phyloP scores from a whole-genome alignment of 2,888 invertebrate genomes.

The Phorcus lineatus region DNA sequence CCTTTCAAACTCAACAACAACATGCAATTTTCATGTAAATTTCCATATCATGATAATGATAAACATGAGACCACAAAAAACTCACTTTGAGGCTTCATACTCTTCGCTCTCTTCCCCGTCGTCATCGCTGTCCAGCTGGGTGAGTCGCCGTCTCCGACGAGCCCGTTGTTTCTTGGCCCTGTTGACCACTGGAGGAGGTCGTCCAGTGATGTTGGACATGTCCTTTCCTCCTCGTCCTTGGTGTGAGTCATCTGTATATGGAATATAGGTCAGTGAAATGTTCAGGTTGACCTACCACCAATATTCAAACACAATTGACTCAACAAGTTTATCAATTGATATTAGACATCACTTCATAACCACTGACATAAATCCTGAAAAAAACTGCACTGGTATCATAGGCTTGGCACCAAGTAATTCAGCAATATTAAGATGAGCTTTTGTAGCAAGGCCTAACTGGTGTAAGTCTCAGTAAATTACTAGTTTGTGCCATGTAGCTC shows the following conservation, averaged over 20 bases:
- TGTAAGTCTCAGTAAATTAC: no score
- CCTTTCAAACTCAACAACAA: no score
- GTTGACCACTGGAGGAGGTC: conserved; percentile 81
- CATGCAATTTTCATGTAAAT: no score
- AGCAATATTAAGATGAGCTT: no score
- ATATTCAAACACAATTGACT: no score
- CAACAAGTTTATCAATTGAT: no score
- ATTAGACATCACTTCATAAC: no score
- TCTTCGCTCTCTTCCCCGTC: conserved; percentile 88
- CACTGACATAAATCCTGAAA: no score
- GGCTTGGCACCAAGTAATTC: no score
- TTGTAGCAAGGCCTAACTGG: no score
- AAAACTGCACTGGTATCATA: no score
- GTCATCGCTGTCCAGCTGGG: conserved; percentile 78
- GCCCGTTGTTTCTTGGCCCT: conserved; percentile 65
- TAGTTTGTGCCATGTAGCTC: no score
- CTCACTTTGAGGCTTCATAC: conserved; percentile 88
- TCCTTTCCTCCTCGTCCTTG: conserved; percentile 92
- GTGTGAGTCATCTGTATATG: neutral
- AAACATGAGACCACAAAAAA: neutral
- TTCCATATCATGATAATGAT: neutral
- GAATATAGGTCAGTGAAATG: neutral
- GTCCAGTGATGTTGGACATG: conserved; percentile 86
- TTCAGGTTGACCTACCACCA: neutral
- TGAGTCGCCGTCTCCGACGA: conserved; percentile 48